Conservation (phyloP, 2,797 vertebrate genomes). For the Botia kubotai region DNA sequence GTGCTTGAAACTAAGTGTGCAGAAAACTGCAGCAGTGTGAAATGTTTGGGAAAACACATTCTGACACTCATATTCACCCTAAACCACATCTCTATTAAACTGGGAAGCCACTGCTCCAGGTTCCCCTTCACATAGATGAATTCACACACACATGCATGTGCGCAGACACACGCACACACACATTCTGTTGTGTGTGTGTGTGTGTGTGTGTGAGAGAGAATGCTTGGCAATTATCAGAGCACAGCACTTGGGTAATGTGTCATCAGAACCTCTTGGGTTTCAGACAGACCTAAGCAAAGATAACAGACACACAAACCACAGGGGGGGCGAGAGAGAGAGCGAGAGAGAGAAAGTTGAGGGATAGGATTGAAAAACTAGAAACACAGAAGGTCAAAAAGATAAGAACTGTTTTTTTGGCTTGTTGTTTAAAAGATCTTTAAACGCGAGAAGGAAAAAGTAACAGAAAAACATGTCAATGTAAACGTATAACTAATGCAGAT, state of each 20-base stretch:
- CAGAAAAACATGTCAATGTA: too few species aligned
- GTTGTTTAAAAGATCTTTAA: slow-evolving; percentile 13
- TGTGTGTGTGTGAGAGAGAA: background rate
- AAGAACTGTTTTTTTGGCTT: slow-evolving; percentile 41
- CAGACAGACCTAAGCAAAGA: slow-evolving; percentile 65
- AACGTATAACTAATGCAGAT: too few species aligned
- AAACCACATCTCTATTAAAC: slow-evolving; percentile 58
- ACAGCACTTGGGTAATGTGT: slow-evolving; percentile 73
- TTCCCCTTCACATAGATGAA: slow-evolving; percentile 55
- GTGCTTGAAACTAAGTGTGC: too few species aligned
- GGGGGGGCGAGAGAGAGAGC: slow-evolving; percentile 64
- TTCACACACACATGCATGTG: slow-evolving; percentile 29
- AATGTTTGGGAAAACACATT: slow-evolving; percentile 49
- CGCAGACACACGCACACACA: slow-evolving; percentile 11
- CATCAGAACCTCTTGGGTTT: slow-evolving; percentile 76
- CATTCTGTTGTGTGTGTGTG: background rate
- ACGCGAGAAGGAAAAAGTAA: too few species aligned
- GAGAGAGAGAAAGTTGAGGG: slow-evolving; percentile 40
- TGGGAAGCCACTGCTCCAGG: slow-evolving; percentile 57
- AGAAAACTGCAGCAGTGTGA: background rate
- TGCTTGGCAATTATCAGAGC: slow-evolving; percentile 73
- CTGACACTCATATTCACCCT: slow-evolving; percentile 38
- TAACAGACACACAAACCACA: slow-evolving; percentile 66
- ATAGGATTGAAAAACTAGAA: slow-evolving; percentile 54
- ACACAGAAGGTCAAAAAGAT: slow-evolving; percentile 56